Evolutionary conservation across 2,113 vertebrate species (phyloP), one percentile per base, ranked within the genome.

Genomic region (Sialia sialis): DNA sequence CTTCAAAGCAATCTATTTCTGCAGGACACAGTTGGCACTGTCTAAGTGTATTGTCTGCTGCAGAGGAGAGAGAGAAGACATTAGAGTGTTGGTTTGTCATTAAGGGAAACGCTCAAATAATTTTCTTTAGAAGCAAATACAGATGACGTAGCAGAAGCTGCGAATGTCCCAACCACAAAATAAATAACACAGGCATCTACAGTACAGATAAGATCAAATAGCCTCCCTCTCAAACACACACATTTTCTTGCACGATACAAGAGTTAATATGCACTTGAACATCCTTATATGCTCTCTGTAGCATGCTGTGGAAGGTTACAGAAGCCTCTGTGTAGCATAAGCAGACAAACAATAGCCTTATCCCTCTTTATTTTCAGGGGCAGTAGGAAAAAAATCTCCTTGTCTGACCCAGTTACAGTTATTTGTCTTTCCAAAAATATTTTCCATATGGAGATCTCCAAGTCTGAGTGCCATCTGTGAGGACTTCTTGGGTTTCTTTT

Each of bases 391-490:
- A 82, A 93, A 63, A 16, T 67, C 56, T 77, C 48, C 75, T 93
- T 91, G 90, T 86, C 90, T 95, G 87, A 93, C 90, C 82, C 87
- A 92, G 51, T 94, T 96, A 93, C 72, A 88, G 85, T 90, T 92
- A 85, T 95, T 95, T 95, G 90, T 93, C 92, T 94, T 96, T 95
- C 94, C 87, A 93, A 95, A 95, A 96, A 95, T 94, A 95, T 94
- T 96, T 95, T 95, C 95, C 93, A 93, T 95, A 91, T 91, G 95
- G 87, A 95, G 82, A 70, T 94, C 91, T 97, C 91, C 89, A 87
- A 77, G 84, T 62, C 82, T 93, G 85, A 95, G 64, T 88, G 72
- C 94, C 96, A 95, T 97, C 96, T 95, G 90, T 86, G 93, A 93
- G 63, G 95, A 94, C 92, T 95, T 95, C 87, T 95, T 96, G 59